A percentile compares a stretch with the other conserved stretches of the same genome.
phyloP scores from a whole-genome alignment of 53 echinoderm and acorn worm genomes.

The Mesocentrotus franciscanus region DNA sequence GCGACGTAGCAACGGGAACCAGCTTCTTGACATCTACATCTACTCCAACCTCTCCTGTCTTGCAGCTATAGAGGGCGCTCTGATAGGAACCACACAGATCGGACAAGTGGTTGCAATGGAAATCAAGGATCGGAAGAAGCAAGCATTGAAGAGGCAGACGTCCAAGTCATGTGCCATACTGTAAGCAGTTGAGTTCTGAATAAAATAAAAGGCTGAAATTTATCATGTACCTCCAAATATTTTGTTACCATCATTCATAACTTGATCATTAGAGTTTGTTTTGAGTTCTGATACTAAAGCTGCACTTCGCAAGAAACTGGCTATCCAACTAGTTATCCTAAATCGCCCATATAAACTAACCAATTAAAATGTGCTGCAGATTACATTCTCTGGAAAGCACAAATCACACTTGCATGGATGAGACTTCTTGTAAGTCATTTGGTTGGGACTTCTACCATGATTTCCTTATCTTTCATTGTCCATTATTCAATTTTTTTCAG shows the following conservation, averaged over 20 bases:
- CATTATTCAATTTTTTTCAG: no score
- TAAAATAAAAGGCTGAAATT: background rate
- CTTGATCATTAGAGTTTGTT: background rate
- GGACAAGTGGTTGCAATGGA: conserved; percentile 52
- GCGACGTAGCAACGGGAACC: conserved; percentile 61
- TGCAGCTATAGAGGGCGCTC: conserved; percentile 31
- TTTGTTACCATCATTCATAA: background rate
- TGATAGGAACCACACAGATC: conserved; percentile 53
- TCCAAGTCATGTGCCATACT: conserved; percentile 29
- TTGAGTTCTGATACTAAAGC: background rate
- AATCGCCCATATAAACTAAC: no score
- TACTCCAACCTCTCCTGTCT: conserved; percentile 66
- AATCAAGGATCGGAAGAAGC: conserved; percentile 51
- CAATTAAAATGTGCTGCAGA: no score
- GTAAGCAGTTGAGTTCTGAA: background rate
- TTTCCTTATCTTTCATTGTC: no score
- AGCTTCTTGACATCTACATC: conserved; percentile 51
- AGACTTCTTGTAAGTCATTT: no score
- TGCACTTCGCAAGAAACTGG: no score
- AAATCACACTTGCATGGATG: no score
- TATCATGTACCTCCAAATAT: background rate
- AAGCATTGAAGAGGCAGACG: conserved; percentile 14
- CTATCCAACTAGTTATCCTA: no score
- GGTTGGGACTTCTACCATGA: no score
- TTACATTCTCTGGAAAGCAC: no score